These are phyloP conservation scores for Torymus auratus DNA, from an alignment of 2,888 invertebrate species.

Conservation along the genomic window DNA sequence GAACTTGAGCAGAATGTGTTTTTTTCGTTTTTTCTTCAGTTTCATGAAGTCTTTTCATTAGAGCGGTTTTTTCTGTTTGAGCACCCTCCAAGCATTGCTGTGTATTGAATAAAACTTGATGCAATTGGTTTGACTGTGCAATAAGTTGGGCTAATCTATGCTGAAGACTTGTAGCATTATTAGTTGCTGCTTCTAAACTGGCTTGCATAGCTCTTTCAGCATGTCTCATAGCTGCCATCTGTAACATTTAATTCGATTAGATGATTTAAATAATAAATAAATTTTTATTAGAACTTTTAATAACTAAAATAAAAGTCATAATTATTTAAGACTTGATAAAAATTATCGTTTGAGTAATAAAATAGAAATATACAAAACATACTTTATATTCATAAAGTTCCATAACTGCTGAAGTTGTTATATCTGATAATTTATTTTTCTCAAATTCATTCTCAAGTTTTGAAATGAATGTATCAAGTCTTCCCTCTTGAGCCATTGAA, in stretches of 20 bases:
- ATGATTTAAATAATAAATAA: constrained; percentile 21
- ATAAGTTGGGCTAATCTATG: constrained; percentile 78
- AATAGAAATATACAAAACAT: constrained; percentile 2
- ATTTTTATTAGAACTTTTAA: not conserved
- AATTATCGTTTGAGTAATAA: not conserved
- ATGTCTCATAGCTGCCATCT: constrained; percentile 78
- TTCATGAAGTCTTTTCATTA: constrained; percentile 66
- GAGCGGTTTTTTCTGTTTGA: constrained; percentile 70
- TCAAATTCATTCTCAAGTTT: constrained; percentile 77
- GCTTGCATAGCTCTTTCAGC: constrained; percentile 78
- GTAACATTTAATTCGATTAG: not conserved
- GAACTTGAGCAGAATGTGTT: constrained; percentile 62
- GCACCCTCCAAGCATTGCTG: constrained; percentile 78
- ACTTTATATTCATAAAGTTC: constrained; percentile 85
- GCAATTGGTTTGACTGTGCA: constrained; percentile 77
- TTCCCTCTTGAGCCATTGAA: constrained; percentile 78
- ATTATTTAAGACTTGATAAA: not conserved
- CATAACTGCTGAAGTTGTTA: constrained; percentile 84
- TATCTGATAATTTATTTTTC: constrained; percentile 79
- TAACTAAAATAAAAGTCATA: constrained; percentile 2
- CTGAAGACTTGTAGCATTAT: constrained; percentile 77
- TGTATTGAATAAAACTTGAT: constrained; percentile 77
- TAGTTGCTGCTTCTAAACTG: constrained; percentile 78
- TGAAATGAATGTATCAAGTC: constrained; percentile 78
- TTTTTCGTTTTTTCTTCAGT: constrained; percentile 67